These are phyloP conservation scores for Sebastes nivosus DNA, from an alignment of 2,797 vertebrate species.

Conservation along the genomic window DNA sequence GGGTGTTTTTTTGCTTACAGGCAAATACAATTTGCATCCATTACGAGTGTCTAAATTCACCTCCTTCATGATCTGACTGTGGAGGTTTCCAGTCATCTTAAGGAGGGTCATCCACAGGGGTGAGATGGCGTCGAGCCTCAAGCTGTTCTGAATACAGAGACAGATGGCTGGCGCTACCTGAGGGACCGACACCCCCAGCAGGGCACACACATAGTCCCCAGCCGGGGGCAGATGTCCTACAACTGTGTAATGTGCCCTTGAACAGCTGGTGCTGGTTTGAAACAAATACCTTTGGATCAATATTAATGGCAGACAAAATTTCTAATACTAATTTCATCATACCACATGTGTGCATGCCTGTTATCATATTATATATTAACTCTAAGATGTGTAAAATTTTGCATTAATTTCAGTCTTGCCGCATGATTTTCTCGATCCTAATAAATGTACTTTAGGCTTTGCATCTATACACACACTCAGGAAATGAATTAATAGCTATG, in stretches of 20 bases:
- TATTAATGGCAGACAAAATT: conserved; percentile 3
- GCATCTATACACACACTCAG: neutral
- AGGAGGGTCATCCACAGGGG: conserved; percentile 4
- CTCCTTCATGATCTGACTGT: neutral
- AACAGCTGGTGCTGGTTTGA: conserved; percentile 28
- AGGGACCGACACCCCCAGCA: conserved; percentile 21
- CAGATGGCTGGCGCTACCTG: conserved; percentile 61
- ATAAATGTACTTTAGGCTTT: neutral
- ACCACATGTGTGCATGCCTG: neutral
- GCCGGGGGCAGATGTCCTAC: conserved; percentile 29
- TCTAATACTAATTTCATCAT: neutral
- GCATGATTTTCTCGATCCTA: neutral
- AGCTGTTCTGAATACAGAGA: conserved; percentile 21
- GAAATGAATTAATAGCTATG: conserved; percentile 5
- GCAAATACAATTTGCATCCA: neutral
- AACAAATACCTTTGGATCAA: conserved; percentile 28
- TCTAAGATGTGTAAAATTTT: neutral
- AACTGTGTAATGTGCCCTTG: conserved; percentile 37
- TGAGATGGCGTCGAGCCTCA: neutral
- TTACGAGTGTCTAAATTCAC: neutral
- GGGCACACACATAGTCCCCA: neutral
- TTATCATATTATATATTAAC: neutral
- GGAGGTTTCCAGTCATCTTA: conserved; percentile 2
- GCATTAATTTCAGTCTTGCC: neutral
- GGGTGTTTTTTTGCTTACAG: neutral